Base-by-base conservation (phyloP, 2,888 invertebrate species). In the Epirrita christyi region DNA sequence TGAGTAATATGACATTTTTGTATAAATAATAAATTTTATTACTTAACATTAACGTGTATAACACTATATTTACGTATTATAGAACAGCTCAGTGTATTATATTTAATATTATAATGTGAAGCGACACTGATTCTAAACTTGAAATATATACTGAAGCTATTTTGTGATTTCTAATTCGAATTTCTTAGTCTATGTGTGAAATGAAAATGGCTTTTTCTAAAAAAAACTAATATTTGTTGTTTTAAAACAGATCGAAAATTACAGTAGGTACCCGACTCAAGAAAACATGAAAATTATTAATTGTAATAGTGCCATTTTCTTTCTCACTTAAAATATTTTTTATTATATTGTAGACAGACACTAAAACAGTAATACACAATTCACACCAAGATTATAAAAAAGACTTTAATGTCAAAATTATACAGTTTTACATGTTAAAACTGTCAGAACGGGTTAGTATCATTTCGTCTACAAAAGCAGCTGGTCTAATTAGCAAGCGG, bases 21-120 rank as follows among this genome's bases (percentile, higher is more conserved):
- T 87, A 86, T 85, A 88, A 83, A 86, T 86, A 84, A 84, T 85
- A 80, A 77, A 76, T 85, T 80, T 76, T 76, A 76, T 78, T 77
- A 76, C 88, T 88, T 88, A 89, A 71, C 67, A 78, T 85, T 86
- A 86, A 82, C 81, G 81, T 84, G 88, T 88, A 79, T 88, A 81
- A 81, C 87, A 87, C 87, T 88, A 88, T 85, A 67, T 76, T 89
- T 90, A 91, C 90, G 91, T 91, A 90, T 90, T 76, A 80, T 76
- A 81, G 82, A 89, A 89, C 84, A 87, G 87, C 86, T 86, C 87
- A 80, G 87, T 90, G 88, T 85, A 76, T 75, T 72, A 68, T 78
- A 78, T 76, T 76, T 21, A 21, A 72, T 73, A 76, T 83, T 79
- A 76, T 74, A 76, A 80, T 85, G 83, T 83, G 78, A 91, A 91